phyloP scores from a whole-genome alignment of 1,140 invertebrate species.

The Tachypleus tridentatus region DNA sequence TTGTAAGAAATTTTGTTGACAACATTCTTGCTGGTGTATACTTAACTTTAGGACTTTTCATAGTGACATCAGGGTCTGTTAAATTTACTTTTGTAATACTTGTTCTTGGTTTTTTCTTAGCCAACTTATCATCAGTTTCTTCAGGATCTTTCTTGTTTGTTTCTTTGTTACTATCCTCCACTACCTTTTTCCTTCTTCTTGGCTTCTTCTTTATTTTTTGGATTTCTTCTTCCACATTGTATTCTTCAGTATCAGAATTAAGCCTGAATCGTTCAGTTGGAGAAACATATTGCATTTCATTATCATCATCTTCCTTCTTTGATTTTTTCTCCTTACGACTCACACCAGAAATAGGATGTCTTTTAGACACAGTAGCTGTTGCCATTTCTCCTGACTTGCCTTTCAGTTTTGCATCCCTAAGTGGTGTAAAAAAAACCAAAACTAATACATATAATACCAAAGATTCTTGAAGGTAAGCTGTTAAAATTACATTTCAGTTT shows the following conservation, averaged over 20 bases:
- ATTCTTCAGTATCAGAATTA: too few species aligned
- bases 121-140: constrained; percentile 6
- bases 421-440: too few species aligned
- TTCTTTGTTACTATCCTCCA: constrained; percentile 18
- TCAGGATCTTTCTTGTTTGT: constrained; percentile 15
- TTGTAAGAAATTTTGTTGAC: too few species aligned
- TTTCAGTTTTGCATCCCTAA: not conserved
- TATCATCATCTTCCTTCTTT: too few species aligned
- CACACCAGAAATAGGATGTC: constrained; percentile 29
- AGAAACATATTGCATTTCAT: too few species aligned
- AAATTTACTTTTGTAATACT: too few species aligned
- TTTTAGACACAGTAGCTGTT: constrained; percentile 29
- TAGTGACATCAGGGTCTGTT: not conserved
- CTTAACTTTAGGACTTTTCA: too few species aligned
- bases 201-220: constrained; percentile 8
- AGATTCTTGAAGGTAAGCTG: not conserved
- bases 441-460: not conserved
- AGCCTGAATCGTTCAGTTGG: too few species aligned
- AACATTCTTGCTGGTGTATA: too few species aligned
- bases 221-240: constrained; percentile 6
- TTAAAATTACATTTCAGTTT: too few species aligned
- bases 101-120: not conserved
- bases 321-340: too few species aligned
- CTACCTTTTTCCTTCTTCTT: constrained; percentile 12
- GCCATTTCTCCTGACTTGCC: constrained; percentile 5